phyloP scores from a whole-genome alignment of 2,797 vertebrate species.

The Xerus rutilus region DNA sequence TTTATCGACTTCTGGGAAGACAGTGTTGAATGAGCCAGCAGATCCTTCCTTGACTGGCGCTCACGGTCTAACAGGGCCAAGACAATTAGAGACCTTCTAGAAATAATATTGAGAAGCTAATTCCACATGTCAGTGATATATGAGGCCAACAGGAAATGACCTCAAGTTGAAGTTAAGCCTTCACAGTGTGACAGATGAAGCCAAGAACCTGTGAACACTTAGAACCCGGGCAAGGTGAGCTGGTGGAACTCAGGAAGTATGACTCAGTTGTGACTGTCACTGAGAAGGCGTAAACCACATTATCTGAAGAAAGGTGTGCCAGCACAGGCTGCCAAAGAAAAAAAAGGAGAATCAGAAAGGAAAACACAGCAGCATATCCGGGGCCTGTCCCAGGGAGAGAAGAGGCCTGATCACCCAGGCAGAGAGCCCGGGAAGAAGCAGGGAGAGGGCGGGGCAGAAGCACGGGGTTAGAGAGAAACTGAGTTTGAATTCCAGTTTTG shows the following conservation, averaged over 20 bases:
- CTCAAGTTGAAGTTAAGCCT: conserved; percentile 45
- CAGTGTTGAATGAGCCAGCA: background rate
- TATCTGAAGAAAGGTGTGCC: conserved; percentile 13
- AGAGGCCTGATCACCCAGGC: background rate
- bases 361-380: background rate
- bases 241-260: conserved; percentile 66
- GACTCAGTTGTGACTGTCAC: conserved; percentile 65
- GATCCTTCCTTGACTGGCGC: background rate
- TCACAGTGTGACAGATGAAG: conserved; percentile 40
- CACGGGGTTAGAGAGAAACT: background rate
- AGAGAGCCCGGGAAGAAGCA: too few relatives aligned
- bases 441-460: background rate
- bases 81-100: conserved; percentile 64
- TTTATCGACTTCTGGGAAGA: conserved; percentile 34
- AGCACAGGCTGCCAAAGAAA: background rate
- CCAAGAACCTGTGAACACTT: conserved; percentile 37
- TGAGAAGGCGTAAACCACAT: conserved; percentile 27
- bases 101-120: conserved; percentile 37
- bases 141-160: conserved; percentile 69
- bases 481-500: background rate
- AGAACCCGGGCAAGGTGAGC: conserved; percentile 29
- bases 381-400: background rate
- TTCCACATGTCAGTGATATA: conserved; percentile 6
- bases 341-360: background rate
- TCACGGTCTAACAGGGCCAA: background rate